These are phyloP conservation scores for Phasia obesa DNA, from an alignment of 2,888 invertebrate genomes.

Conservation along the genomic window DNA sequence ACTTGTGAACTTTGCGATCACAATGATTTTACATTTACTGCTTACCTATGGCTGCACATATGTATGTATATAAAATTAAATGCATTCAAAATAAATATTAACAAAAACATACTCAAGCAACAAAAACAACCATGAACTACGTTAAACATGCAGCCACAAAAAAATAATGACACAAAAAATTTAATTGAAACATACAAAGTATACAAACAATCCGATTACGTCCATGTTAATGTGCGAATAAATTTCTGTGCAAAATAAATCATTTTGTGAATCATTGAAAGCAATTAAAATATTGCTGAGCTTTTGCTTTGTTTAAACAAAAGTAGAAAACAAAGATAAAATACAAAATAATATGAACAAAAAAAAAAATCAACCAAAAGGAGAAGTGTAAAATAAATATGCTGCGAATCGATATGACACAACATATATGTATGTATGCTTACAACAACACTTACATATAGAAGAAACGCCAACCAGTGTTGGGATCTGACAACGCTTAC, in stretches of 20 bases:
- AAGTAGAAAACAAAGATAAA: constrained; percentile 10
- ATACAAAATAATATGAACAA: constrained; percentile 37
- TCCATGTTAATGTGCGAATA: constrained; percentile 8
- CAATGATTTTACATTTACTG: too few species aligned
- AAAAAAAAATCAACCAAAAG: constrained; percentile 18
- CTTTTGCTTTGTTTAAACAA: constrained; percentile 54
- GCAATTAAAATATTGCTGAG: constrained; percentile 61
- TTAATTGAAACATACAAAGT: too few species aligned
- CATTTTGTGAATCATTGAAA: constrained; percentile 63
- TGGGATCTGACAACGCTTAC: too few species aligned
- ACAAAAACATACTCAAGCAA: too few species aligned
- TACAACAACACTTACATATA: neutral
- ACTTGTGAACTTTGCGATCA: too few species aligned
- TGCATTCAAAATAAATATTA: too few species aligned
- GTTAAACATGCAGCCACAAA: too few species aligned
- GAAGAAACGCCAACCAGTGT: too few species aligned
- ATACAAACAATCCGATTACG: neutral
- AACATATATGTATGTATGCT: constrained; percentile 17
- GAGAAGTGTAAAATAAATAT: neutral
- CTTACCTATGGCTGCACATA: too few species aligned
- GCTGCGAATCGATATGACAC: constrained; percentile 53
- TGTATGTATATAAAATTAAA: constrained; percentile 5
- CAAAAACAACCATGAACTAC: too few species aligned
- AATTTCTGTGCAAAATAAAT: constrained; percentile 48
- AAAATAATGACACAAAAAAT: too few species aligned